Evolutionary conservation across 2,888 invertebrate genomes (phyloP).

Genomic region (Leucoptera coffeella): DNA sequence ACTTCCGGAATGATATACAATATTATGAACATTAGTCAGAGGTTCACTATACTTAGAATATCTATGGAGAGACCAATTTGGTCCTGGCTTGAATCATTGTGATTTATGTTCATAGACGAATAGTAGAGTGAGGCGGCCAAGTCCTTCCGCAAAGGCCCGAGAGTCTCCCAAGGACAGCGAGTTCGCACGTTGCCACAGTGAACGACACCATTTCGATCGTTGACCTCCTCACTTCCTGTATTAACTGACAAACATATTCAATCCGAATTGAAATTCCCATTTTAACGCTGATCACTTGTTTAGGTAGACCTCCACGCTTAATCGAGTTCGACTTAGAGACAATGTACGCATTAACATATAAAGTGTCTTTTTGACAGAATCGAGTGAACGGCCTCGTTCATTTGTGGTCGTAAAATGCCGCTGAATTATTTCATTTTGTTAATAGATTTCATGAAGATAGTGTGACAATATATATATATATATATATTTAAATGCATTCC

Average conservation of each 20-base stretch:
- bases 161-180: constrained; percentile 42
- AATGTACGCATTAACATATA: constrained; percentile 30
- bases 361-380: constrained; percentile 15
- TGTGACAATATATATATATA: constrained; percentile 6
- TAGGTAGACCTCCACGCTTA: constrained; percentile 16
- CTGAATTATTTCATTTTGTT: no score
- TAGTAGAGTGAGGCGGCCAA: no score
- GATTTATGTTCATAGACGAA: no score
- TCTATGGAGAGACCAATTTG: no score
- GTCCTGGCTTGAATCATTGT: no score
- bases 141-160: no score
- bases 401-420: constrained; percentile 8
- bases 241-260: constrained; percentile 21
- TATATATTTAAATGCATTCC: not conserved
- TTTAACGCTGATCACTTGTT: constrained; percentile 17
- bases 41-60: no score
- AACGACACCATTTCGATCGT: constrained; percentile 44
- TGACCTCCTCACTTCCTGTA: constrained; percentile 42
- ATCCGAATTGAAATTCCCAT: constrained; percentile 21
- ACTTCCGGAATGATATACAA: no score
- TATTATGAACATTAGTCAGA: no score
- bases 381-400: constrained; percentile 16
- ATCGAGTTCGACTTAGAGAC: constrained; percentile 32
- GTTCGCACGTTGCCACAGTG: constrained; percentile 13
- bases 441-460: no score